These are phyloP conservation scores for Octomys mimax DNA, from an alignment of 2,797 vertebrate species.

Conservation along the genomic window DNA sequence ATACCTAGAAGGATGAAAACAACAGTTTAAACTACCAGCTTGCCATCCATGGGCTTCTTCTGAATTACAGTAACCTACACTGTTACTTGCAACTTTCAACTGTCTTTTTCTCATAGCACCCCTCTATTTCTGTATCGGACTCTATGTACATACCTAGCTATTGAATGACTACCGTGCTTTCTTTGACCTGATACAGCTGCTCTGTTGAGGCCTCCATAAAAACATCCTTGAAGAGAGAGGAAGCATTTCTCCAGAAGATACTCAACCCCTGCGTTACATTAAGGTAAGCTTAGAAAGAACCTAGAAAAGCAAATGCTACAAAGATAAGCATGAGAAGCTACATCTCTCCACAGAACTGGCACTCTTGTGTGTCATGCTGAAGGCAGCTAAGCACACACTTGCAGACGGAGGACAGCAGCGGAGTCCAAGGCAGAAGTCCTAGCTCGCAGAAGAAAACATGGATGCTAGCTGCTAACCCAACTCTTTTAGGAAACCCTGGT, in stretches of 20 bases:
- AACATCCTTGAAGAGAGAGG: background rate
- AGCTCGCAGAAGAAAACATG: conserved; percentile 15
- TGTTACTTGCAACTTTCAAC: background rate
- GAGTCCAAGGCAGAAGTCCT: background rate
- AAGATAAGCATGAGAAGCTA: background rate
- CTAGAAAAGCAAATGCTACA: background rate
- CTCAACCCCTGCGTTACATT: background rate
- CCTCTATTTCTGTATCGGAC: background rate
- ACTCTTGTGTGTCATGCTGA: background rate
- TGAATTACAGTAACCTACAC: background rate
- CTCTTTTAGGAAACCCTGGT: conserved; percentile 26
- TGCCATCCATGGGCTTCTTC: background rate
- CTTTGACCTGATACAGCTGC: background rate
- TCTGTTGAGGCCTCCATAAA: background rate
- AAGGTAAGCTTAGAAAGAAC: background rate
- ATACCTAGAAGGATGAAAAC: conserved; percentile 91
- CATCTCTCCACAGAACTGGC: background rate
- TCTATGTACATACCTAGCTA: background rate
- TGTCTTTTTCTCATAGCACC: background rate
- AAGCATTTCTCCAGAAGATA: background rate
- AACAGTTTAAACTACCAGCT: background rate
- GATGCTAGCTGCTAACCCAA: background rate
- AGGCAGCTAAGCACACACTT: background rate
- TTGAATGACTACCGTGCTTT: background rate
- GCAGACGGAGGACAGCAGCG: background rate